Conservation (phyloP, 2,888 invertebrate genomes). For the Catotricha subobsoleta region DNA sequence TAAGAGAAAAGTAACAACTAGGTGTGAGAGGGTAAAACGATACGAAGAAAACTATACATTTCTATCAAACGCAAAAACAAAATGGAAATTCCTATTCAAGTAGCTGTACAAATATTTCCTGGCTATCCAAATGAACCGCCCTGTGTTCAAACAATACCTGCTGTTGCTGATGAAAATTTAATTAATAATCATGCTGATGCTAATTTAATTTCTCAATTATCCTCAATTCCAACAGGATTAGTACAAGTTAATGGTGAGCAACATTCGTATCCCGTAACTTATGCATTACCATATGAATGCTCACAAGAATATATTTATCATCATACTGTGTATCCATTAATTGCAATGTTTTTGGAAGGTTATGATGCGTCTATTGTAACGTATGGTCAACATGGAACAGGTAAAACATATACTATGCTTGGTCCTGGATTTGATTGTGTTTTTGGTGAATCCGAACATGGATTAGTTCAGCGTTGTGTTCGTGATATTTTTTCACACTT, state of each 20-base stretch:
- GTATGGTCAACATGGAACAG: conserved; percentile 46
- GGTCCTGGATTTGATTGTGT: conserved; percentile 45
- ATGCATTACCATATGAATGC: conserved; percentile 39
- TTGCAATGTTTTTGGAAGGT: conserved; percentile 49
- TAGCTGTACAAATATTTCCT: conserved; percentile 47
- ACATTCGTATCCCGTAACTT: conserved; percentile 33
- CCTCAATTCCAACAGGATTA: not conserved
- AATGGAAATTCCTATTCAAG: conserved; percentile 58
- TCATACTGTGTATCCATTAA: conserved; percentile 44
- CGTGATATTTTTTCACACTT: conserved; percentile 52
- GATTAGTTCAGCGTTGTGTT: conserved; percentile 48
- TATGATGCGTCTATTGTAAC: conserved; percentile 58
- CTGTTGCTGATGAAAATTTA: not conserved
- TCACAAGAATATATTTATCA: conserved; percentile 44
- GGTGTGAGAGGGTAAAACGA: not conserved
- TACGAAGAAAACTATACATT: not conserved
- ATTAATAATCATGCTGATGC: not conserved
- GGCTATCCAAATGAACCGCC: conserved; percentile 35
- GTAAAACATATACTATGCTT: conserved; percentile 55
- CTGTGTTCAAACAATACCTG: conserved; percentile 8
- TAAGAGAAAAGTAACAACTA: not conserved
- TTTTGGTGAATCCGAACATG: conserved; percentile 47
- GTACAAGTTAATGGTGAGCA: not conserved
- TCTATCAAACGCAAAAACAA: conserved; percentile 10
- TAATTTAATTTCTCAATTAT: not conserved